Percentiles rank a stretch among this genome's conserved stretches.
Conservation (phyloP, 2,113 vertebrate species). For the Chitala chitala region DNA sequence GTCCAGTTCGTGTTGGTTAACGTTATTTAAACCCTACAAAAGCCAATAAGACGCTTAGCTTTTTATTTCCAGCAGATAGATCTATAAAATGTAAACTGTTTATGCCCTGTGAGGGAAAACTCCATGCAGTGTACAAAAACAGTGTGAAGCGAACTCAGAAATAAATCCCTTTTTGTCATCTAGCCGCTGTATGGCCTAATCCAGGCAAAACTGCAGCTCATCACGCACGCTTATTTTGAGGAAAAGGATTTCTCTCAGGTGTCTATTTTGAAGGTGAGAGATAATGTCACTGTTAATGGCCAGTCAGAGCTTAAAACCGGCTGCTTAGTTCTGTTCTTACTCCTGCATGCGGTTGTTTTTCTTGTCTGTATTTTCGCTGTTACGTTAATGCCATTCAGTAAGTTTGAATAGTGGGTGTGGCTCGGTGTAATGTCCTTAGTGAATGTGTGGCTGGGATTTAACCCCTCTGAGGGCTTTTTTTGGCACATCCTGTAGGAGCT, state of each 20-base stretch:
- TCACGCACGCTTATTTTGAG: slow-evolving; percentile 97
- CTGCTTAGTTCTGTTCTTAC: background rate
- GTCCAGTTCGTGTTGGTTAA: too few relatives aligned
- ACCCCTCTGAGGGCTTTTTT: background rate
- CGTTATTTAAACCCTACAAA: too few relatives aligned
- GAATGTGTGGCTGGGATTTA: too few relatives aligned
- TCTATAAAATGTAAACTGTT: too few relatives aligned
- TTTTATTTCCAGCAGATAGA: too few relatives aligned
- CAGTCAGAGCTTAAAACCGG: background rate
- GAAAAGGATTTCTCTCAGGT: slow-evolving; percentile 98
- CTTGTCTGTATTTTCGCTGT: too few relatives aligned
- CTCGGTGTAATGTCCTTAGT: background rate
- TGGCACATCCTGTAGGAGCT: slow-evolving; percentile 69
- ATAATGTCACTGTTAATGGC: background rate
- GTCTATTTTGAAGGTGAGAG: slow-evolving; percentile 88
- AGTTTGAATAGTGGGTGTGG: background rate
- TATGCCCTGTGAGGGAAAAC: too few relatives aligned
- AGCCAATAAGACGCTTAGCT: too few relatives aligned
- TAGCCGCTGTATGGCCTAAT: slow-evolving; percentile 94
- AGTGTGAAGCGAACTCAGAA: too few relatives aligned
- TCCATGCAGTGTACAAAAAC: too few relatives aligned
- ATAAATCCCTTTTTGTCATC: slow-evolving; percentile 24
- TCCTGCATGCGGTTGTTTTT: background rate
- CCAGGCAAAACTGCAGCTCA: slow-evolving; percentile 93
- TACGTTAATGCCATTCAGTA: too few relatives aligned